Percentiles rank a stretch among this genome's conserved stretches.
phyloP scores from a whole-genome alignment of 2,113 vertebrate species.

The Coregonus clupeaformis region DNA sequence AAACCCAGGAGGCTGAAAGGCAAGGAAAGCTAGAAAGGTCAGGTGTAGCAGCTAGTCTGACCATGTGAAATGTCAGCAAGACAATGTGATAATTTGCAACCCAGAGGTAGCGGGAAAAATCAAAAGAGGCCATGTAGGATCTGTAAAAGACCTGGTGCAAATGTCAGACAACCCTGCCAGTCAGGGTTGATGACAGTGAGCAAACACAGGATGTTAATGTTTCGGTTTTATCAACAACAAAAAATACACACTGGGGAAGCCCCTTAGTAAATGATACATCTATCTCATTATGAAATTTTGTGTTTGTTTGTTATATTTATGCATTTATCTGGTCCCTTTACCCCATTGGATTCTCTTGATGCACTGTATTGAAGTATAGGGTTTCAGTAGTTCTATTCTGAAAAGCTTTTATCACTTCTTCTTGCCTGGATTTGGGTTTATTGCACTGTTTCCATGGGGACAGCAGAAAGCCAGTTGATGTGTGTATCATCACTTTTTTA shows the following conservation, averaged over 20 bases:
- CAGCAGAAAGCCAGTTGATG: neutral
- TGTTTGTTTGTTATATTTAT: neutral
- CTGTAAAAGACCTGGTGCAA: slow-evolving; percentile 44
- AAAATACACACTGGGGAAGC: neutral
- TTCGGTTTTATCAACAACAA: neutral
- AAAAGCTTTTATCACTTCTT: neutral
- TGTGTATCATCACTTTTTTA: no score
- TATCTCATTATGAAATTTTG: no score
- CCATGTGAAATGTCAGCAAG: slow-evolving; percentile 65
- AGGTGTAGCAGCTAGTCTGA: slow-evolving; percentile 52
- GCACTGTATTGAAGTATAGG: neutral
- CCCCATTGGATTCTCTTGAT: neutral
- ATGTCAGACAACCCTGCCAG: slow-evolving; percentile 61
- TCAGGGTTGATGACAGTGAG: slow-evolving; percentile 27
- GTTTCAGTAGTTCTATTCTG: neutral
- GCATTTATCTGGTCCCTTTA: neutral
- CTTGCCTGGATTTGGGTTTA: neutral
- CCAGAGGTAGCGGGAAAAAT: slow-evolving; percentile 38
- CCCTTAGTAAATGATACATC: no score
- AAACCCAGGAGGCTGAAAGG: slow-evolving; percentile 37
- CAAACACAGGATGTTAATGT: neutral
- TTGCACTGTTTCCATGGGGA: neutral
- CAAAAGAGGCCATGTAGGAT: slow-evolving; percentile 38
- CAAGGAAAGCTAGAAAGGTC: slow-evolving; percentile 53
- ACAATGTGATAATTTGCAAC: slow-evolving; percentile 58